Evolutionary conservation across 2,888 invertebrate species (phyloP).

Genomic region (Sisyra nigra): DNA sequence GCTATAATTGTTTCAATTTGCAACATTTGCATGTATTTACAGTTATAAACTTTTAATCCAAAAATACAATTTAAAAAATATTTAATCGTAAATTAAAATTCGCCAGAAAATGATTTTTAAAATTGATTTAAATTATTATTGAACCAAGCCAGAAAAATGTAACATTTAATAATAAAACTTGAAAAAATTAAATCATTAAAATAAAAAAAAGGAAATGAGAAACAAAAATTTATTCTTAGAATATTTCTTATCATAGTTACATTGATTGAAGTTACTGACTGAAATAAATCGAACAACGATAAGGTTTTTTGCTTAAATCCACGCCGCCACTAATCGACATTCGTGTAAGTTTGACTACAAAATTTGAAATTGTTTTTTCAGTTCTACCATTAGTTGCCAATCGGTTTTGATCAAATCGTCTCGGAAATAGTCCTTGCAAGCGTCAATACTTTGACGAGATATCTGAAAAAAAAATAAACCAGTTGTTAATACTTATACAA

Average conservation of each 20-base stretch:
- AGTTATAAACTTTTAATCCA: too few relatives aligned
- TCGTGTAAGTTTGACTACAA: slow-evolving; percentile 38
- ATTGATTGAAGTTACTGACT: too few relatives aligned
- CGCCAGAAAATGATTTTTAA: too few relatives aligned
- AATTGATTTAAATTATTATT: too few relatives aligned
- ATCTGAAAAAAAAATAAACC: slow-evolving; percentile 50
- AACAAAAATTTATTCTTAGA: background rate
- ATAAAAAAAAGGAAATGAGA: background rate
- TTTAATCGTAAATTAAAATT: too few relatives aligned
- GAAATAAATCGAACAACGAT: too few relatives aligned
- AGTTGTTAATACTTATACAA: background rate
- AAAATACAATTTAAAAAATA: too few relatives aligned
- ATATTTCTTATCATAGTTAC: background rate
- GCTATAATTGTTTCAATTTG: too few relatives aligned
- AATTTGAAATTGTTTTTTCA: slow-evolving; percentile 95
- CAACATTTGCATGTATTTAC: too few relatives aligned
- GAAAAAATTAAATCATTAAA: background rate
- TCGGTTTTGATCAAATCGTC: slow-evolving; percentile 93
- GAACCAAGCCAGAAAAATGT: too few relatives aligned
- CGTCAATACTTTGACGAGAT: slow-evolving; percentile 94
- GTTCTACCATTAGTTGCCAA: slow-evolving; percentile 96
- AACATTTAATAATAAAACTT: too few relatives aligned
- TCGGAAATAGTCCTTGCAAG: slow-evolving; percentile 97
- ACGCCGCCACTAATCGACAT: background rate
- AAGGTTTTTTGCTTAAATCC: too few relatives aligned